Conservation (phyloP, 2,797 vertebrate genomes). For the Sus cebifrons region DNA sequence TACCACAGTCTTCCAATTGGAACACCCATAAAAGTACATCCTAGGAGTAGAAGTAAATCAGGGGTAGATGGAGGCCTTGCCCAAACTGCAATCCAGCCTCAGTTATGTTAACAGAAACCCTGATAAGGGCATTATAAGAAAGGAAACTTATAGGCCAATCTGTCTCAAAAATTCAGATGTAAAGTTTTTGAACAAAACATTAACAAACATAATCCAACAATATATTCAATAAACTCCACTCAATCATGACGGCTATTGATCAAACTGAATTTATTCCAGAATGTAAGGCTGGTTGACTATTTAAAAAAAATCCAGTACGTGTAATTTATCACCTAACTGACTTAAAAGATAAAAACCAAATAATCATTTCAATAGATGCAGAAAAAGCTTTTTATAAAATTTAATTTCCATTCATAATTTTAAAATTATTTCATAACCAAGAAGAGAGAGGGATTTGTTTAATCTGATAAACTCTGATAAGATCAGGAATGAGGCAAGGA, state of each 20-base stretch:
- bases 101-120: not conserved
- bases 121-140: not conserved
- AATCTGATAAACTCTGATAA: not conserved
- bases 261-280: not conserved
- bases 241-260: not conserved
- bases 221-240: not conserved
- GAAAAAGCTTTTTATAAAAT: not conserved
- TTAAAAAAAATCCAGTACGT: not conserved
- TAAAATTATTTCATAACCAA: not conserved
- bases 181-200: conserved; percentile 23
- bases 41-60: not conserved
- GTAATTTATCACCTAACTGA: not conserved
- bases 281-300: not conserved
- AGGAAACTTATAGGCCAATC: too few relatives aligned
- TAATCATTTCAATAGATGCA: not conserved
- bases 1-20: not conserved
- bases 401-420: conserved; percentile 43
- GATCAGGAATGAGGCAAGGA: not conserved
- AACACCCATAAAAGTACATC: not conserved
- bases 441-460: conserved; percentile 18
- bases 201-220: not conserved
- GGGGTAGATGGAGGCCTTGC: not conserved
- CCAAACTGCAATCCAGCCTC: not conserved
- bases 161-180: conserved; percentile 7
- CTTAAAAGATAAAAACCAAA: conserved; percentile 47